Evolutionary conservation across 2,113 vertebrate genomes (phyloP), one percentile per base, ranked within the genome.

Genomic region (Megaptera novaeangliae): DNA sequence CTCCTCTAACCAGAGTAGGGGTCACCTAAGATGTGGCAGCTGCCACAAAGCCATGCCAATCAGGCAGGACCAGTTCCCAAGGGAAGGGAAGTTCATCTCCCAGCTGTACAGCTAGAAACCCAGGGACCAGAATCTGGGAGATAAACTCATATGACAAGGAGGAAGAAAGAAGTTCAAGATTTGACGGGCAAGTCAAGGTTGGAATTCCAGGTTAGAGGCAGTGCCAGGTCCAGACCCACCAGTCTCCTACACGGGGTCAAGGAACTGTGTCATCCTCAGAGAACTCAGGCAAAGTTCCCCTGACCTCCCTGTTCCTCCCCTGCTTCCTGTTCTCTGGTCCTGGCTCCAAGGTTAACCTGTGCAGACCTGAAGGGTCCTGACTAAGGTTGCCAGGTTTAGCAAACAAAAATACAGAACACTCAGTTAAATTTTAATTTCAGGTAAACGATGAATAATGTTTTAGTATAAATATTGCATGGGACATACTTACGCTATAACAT

Each of bases 371-470:
- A 88, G 41, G 2, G 44, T 88, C 36, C 39, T n/a, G 66, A 69
- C 34, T 49, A 49, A 90, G 27, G 29, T n/a, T 72, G 15, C 14
- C 6, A 72, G 15, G 59, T 89, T 95, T 49, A 94, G 59, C 74
- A 88, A 92, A 57, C 44, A 72, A 69, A 89, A 81, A 72, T 20
- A 68, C 10, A 72, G 29, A 15, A 20, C 15, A 31, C 31, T 15
- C 8, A n/a, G 75, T 90, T 61, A 94, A 55, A 82, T 75, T 83
- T 83, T 31, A 91, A 93, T 83, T 90, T 90, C 25, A 93, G n/a
- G 18, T 96, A 74, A 86, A n/a, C 17, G 72, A 49, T n/a, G n/a
- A 52, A 31, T 72, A 36, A 29, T 74, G 39, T 94, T 93, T 90
- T 39, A 59, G n/a, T 55, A 5, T 66, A 86, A 84, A 41, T 49